Evolutionary conservation across 2,888 invertebrate genomes (phyloP), one percentile per base, ranked within the genome.

Genomic region (Chymomyza amoena): DNA sequence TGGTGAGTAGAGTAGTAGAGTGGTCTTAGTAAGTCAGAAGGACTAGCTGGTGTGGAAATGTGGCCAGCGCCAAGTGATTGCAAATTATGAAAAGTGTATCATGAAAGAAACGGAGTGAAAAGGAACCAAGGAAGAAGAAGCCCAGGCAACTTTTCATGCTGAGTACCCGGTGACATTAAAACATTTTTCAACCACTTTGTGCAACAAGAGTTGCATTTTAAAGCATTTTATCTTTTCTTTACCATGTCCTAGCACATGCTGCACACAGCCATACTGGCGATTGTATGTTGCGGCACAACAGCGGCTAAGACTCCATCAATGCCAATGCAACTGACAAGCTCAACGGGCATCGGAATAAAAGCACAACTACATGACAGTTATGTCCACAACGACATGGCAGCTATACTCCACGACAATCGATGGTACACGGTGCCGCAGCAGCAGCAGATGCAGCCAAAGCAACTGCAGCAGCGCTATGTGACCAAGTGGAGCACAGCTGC

Each of bases 371-470:
- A 74, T 75, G 71, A 68, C 73, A 74, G 76, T 68, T 80, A 77
- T 70, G 80, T 76, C 78, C 75, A 80, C 75, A 80, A 75, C 74
- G 83, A 78, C 69, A 81, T 73, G 76, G 79, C 75, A 28, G 68
- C 72, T 61, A 64, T 69, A 4, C 69, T 76, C 25, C 79, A 82
- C 73, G 88, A 79, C 78, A 88, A 89, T 82, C 87, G 83, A 63
- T 84, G 87, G 88, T 67, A 67, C 32, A 45, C 57, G 25, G 62
- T 73, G 52, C 66, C 69, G 32, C 71, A 67, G 51, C 66, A 70
- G 32, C 71, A 67, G 51, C 73, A 66, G 13, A 60, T 71, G 36
- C 25, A 72, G 70, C 71, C 74, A 57, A 67, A 54, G 16, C 70
- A 73, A 61, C 59, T 76, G 77, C 73, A 80, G 77, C 73, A 80